These are phyloP conservation scores for Lepidurus couesii DNA, from an alignment of 1,140 invertebrate genomes.

Conservation along the genomic window DNA sequence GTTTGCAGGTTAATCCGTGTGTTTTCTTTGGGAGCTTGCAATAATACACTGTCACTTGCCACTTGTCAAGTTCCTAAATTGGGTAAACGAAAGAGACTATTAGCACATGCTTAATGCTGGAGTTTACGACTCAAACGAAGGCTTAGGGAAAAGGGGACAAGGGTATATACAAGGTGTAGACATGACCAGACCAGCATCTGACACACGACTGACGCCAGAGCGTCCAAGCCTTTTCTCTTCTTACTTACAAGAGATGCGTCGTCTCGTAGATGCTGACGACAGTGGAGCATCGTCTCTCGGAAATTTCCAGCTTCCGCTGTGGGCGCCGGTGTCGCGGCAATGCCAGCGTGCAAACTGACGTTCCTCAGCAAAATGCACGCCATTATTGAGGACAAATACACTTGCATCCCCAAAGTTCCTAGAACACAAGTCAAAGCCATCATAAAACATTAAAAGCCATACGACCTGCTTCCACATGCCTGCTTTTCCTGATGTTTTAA, in stretches of 20 bases:
- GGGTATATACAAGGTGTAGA: neutral
- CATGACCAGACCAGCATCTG: neutral
- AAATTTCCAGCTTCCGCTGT: neutral
- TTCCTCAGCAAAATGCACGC: neutral
- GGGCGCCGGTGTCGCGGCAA: neutral
- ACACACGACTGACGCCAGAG: neutral
- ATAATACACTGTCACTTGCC: conserved; percentile 15
- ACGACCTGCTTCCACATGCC: neutral
- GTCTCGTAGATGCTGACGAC: neutral
- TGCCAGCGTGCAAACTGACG: neutral
- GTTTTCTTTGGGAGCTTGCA: neutral
- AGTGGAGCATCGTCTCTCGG: neutral
- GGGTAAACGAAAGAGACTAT: neutral
- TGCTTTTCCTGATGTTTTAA: conserved; percentile 12
- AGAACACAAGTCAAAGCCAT: neutral
- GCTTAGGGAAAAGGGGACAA: neutral
- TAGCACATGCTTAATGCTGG: neutral
- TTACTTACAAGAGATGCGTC: neutral
- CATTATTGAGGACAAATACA: neutral
- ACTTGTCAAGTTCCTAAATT: conserved; percentile 4
- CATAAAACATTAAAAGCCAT: neutral
- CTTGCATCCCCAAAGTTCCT: neutral
- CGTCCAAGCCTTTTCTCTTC: neutral
- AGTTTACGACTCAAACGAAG: neutral
- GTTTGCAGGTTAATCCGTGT: conserved; percentile 1